Conservation (phyloP, 2,797 vertebrate species). For the Helarctos malayanus region DNA sequence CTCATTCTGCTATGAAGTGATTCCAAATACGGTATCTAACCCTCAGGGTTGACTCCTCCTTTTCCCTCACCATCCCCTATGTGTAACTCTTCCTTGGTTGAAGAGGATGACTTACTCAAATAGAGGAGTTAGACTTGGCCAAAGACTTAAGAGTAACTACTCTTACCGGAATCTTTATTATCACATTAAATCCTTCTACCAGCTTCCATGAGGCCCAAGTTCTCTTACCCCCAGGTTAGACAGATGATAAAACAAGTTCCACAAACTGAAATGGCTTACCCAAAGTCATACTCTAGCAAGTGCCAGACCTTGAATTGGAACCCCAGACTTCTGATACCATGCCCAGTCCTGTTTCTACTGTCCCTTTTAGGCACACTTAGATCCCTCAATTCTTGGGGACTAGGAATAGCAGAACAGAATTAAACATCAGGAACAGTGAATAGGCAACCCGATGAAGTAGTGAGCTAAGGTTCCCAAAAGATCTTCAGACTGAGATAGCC, state of each 20-base stretch:
- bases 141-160: background rate
- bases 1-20: background rate
- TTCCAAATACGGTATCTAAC: background rate
- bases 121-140: background rate
- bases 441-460: background rate
- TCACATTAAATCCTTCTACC: background rate
- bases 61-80: background rate
- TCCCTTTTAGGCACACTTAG: background rate
- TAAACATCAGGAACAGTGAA: background rate
- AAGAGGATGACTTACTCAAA: background rate
- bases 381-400: background rate
- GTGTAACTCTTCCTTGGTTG: background rate
- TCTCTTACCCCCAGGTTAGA: background rate
- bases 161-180: background rate
- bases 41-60: background rate
- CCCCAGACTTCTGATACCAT: background rate
- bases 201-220: background rate
- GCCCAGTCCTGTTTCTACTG: background rate
- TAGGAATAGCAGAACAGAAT: background rate
- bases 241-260: background rate
- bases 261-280: background rate
- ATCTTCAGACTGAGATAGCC: background rate
- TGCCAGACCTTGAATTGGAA: background rate
- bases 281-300: background rate
- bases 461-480: background rate